Percentiles rank a stretch among this genome's conserved stretches.
These are phyloP conservation scores for Platycercus adscitus DNA, from an alignment of 2,113 vertebrate species.

Conservation along the genomic window DNA sequence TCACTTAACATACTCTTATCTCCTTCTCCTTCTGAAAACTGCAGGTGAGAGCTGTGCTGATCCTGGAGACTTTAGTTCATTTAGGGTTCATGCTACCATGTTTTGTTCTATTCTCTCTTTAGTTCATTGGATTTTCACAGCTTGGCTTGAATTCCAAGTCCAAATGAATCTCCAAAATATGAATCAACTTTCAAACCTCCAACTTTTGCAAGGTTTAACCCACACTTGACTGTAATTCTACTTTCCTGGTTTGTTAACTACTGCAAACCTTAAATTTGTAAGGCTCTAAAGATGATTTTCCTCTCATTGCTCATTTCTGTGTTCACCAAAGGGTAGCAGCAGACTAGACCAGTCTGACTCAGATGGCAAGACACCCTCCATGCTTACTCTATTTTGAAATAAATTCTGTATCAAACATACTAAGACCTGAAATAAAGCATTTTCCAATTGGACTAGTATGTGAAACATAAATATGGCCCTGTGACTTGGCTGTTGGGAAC, in stretches of 20 bases:
- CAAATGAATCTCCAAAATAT: not conserved
- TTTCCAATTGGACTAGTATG: not conserved
- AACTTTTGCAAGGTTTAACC: not conserved
- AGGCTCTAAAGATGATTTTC: not conserved
- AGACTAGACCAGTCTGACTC: not conserved
- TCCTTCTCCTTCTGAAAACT: not conserved
- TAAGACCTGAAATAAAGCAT: not conserved
- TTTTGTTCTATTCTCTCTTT: not conserved
- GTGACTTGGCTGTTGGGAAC: not conserved
- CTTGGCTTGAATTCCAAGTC: not conserved
- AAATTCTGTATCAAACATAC: not conserved
- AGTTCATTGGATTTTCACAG: not conserved
- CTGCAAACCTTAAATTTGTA: not conserved
- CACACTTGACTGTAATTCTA: rapidly evolving
- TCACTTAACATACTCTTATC: not conserved
- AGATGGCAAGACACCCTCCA: not conserved
- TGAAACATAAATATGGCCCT: not conserved
- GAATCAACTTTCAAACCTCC: not conserved
- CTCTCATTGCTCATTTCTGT: not conserved
- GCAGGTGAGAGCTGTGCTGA: not conserved
- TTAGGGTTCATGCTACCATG: not conserved
- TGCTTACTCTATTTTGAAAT: not conserved
- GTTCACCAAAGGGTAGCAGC: not conserved
- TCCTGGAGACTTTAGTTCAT: not conserved
- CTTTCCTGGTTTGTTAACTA: not conserved